A percentile compares a stretch with the other conserved stretches of the same genome.
Conservation (phyloP, 2,888 invertebrate genomes). For the Cerceris ruficornis region DNA sequence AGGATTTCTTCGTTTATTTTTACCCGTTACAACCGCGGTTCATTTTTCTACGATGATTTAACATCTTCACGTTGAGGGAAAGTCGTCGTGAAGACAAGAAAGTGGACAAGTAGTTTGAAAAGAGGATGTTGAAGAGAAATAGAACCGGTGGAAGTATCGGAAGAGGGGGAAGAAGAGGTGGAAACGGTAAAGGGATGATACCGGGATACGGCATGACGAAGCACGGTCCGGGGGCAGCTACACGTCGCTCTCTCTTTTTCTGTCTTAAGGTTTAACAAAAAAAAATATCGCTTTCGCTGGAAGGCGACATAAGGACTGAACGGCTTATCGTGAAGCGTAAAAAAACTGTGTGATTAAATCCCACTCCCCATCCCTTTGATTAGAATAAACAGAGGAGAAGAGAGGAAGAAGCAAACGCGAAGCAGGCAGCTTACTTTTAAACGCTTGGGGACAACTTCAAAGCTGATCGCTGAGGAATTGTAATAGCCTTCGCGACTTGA, state of each 20-base stretch:
- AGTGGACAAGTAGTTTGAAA: neutral
- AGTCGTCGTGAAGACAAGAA: conserved; percentile 25
- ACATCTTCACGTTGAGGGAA: conserved; percentile 44
- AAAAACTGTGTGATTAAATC: conserved; percentile 52
- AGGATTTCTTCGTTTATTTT: conserved; percentile 34
- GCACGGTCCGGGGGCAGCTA: conserved; percentile 80
- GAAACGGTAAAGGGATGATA: conserved; percentile 39
- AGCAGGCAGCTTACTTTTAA: conserved; percentile 32
- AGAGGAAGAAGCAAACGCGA: conserved; percentile 35
- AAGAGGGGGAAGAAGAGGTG: conserved; percentile 3
- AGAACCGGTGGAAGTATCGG: conserved; percentile 8
- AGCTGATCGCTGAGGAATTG: conserved; percentile 51
- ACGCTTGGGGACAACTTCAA: conserved; percentile 48
- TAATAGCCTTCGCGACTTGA: conserved; percentile 42
- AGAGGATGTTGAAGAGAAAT: conserved; percentile 8
- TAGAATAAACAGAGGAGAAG: conserved; percentile 26
- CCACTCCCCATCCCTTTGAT: conserved; percentile 35
- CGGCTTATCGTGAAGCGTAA: conserved; percentile 54
- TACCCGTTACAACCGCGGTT: conserved; percentile 36
- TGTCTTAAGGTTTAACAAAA: conserved; percentile 32
- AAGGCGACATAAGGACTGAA: conserved; percentile 55
- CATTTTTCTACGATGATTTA: conserved; percentile 30
- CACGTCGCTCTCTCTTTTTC: conserved; percentile 68
- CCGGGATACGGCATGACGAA: conserved; percentile 74
- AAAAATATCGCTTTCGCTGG: conserved; percentile 40